Base-by-base conservation (phyloP, 1,140 invertebrate species). In the Apis cerana region DNA sequence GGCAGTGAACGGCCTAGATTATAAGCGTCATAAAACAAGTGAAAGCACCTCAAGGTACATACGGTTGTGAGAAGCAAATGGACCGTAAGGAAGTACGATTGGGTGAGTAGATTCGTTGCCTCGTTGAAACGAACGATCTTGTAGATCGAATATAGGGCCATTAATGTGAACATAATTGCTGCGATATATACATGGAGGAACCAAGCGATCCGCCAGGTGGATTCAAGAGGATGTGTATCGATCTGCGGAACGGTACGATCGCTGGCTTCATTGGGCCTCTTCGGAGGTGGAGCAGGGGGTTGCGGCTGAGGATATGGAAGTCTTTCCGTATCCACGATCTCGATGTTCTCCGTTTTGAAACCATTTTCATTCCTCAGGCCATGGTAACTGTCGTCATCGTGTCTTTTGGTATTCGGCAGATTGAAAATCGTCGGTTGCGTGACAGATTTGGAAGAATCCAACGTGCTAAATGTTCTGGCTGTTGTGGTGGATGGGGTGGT, bases 11-110 rank as follows among this genome's bases (percentile, higher is more conserved):
- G 95, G 79, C 96, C 96, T 12, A 97, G 96, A 89, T 98, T 98
- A 90, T 99, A 98, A 0, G 97, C 97, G 94, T 98, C 98, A 88
- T 98, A 97, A 85, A 98, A 97, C 71, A 99, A 95, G 90, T 98
- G 98, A 87, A 98, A 97, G 87, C 97, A 97, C 68, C 98, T 94
- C 84, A 97, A 94, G 10, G 97, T 95, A 86, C 98, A 98, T 15
- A 98, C 96, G 19, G 96, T 94, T 7, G 98, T 97, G 17, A 98
- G 91, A 61, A 98, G 95, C 1, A 97, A 92, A 92, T 98, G 97
- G 11, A 98, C 95, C 12, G 97, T 96, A 8, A 98, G 95, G 90
- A 98, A 98, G 92, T 98, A 98, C 23, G 96, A 97, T 87, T 97
- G 97, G 0, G 96, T 96, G 83, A 97, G 95, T 62, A 97, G 94